Evolutionary conservation across 2,888 invertebrate genomes (phyloP), one percentile per base, ranked within the genome.

Genomic region (Plusia festucae): DNA sequence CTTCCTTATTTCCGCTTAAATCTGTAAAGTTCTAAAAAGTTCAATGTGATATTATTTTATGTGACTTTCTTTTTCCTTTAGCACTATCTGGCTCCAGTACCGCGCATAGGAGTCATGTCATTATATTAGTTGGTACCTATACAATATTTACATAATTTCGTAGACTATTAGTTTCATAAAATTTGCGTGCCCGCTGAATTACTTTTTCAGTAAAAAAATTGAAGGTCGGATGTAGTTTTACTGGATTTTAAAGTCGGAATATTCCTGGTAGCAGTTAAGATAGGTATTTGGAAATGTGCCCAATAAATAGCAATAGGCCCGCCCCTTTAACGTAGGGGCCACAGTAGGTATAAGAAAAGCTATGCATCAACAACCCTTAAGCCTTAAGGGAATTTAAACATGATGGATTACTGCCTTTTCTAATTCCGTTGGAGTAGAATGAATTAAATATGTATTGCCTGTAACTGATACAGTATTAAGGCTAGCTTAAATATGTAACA

Each of bases 221-320:
- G 4, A n/a, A 40, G n/a, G 40, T 40, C n/a, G 40, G 40, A 40
- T n/a, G 40, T n/a, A 40, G n/a, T n/a, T 40, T n/a, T n/a, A 40
- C 13, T 40, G 40, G n/a, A 40, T 40, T 40, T 40, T 40, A 40
- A 40, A 40, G 40, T 40, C 40, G 40, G 40, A 40, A 40, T n/a
- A n/a, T 40, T 40, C 40, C n/a, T 40, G n/a, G n/a, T n/a, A 40
- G 40, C 40, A 15, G n/a, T 40, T 6, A 40, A 40, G 40, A 40
- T 40, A 40, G 40, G 40, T n/a, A 40, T 40, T 40, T 40, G 40
- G 40, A 40, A 40, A 40, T 40, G 40, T 40, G 40, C 40, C 40
- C 40, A 13, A 40, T 40, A 40, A 30, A 40, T 40, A n/a, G 40
- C 40, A n/a, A n/a, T 40, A 40, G n/a, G 7, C 40, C 15, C 40